phyloP scores from a whole-genome alignment of 2,888 invertebrate genomes.

The Coenonympha arcania region DNA sequence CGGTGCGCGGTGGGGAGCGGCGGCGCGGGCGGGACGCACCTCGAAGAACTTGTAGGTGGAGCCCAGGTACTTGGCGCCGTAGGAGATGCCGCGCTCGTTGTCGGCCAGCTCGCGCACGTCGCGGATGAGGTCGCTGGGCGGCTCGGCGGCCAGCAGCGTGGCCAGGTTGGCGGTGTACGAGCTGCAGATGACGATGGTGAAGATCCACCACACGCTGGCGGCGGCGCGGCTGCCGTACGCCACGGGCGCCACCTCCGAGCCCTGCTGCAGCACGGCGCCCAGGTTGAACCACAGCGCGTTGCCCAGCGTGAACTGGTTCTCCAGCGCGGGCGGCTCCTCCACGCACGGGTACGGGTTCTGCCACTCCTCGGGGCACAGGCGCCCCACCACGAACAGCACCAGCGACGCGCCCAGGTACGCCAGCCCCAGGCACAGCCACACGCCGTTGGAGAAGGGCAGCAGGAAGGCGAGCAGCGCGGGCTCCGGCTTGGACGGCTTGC shows the following conservation, averaged over 20 bases:
- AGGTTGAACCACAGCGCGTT: conserved; percentile 94
- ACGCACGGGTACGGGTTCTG: conserved; percentile 90
- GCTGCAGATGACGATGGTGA: conserved; percentile 87
- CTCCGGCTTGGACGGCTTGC: conserved; percentile 85
- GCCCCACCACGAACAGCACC: conserved; percentile 84
- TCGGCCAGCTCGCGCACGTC: conserved; percentile 87
- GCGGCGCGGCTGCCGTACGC: conserved; percentile 90
- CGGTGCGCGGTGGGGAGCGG: background rate
- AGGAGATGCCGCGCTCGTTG: conserved; percentile 83
- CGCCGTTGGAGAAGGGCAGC: conserved; percentile 86
- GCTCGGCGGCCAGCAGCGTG: conserved; percentile 88
- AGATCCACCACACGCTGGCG: conserved; percentile 91
- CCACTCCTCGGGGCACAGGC: conserved; percentile 91
- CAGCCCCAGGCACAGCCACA: conserved; percentile 89
- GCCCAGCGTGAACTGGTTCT: conserved; percentile 87
- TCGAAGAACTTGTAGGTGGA: conserved; percentile 92
- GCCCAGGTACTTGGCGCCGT: conserved; percentile 88
- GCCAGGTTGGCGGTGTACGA: conserved; percentile 95
- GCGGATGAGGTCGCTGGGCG: conserved; percentile 77
- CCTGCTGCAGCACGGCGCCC: conserved; percentile 88
- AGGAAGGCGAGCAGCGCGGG: conserved; percentile 93
- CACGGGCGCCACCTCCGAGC: conserved; percentile 90
- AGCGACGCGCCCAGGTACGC: conserved; percentile 87
- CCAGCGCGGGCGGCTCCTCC: conserved; percentile 84
- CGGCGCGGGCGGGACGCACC: too few relatives aligned